Conservation (phyloP, 2,888 invertebrate species). For the Lasioglossum calceatum region DNA sequence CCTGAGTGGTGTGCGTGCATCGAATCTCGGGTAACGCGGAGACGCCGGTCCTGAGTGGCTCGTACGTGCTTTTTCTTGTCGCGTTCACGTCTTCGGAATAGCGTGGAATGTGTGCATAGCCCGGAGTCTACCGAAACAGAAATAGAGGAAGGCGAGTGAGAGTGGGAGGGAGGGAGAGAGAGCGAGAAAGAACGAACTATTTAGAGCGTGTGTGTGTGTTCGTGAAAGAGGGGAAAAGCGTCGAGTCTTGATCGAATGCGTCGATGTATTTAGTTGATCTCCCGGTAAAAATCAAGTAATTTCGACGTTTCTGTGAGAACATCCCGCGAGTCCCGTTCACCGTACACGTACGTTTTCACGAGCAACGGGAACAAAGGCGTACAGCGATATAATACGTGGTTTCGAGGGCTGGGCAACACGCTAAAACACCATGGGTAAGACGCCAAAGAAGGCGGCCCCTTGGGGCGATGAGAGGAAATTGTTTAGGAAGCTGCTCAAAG, state of each 20-base stretch:
- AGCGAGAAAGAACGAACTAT: not conserved
- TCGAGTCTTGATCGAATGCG: slow-evolving; percentile 13
- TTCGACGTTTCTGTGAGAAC: slow-evolving; percentile 27
- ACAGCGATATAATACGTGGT: slow-evolving; percentile 58
- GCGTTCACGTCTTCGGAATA: not conserved
- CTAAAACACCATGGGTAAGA: slow-evolving; percentile 77
- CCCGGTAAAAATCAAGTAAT: slow-evolving; percentile 54
- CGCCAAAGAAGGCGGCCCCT: slow-evolving; percentile 81
- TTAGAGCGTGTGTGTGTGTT: not conserved
- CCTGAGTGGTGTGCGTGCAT: slow-evolving; percentile 26
- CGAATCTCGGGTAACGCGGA: not conserved
- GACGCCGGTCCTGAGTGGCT: not conserved
- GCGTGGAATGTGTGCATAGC: slow-evolving; percentile 15
- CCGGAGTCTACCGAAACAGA: slow-evolving; percentile 3
- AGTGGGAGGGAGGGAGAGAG: not conserved
- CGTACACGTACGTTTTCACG: slow-evolving; percentile 1
- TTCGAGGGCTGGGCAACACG: slow-evolving; percentile 44
- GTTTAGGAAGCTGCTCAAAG: slow-evolving; percentile 77
- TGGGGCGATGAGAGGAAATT: slow-evolving; percentile 82
- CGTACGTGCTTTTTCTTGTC: not conserved
- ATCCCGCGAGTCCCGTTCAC: slow-evolving; percentile 38
- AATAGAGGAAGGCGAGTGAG: not conserved
- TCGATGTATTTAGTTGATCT: slow-evolving; percentile 29
- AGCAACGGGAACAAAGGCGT: slow-evolving; percentile 60
- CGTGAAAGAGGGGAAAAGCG: not conserved